Conservation (phyloP, 2,797 vertebrate species). For the Hoplostethus atlanticus region DNA sequence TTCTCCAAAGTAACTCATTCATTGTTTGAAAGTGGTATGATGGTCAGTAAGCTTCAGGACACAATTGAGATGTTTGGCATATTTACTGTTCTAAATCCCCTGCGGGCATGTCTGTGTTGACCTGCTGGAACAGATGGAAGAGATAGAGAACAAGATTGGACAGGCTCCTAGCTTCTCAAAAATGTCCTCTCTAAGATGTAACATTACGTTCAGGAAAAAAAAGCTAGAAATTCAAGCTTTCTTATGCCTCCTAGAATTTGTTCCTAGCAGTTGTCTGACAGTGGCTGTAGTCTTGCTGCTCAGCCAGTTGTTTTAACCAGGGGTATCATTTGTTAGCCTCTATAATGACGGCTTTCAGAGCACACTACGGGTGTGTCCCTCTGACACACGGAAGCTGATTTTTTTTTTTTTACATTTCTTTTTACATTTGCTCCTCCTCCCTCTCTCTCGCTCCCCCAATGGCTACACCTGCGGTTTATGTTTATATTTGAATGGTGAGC, state of each 20-base stretch:
- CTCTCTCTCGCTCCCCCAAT: conserved; percentile 22
- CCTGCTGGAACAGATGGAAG: conserved; percentile 53
- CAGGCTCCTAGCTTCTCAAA: conserved; percentile 47
- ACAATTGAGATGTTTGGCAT: conserved; percentile 57
- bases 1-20: background rate
- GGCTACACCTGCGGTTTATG: conserved; percentile 63
- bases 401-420: conserved; percentile 60
- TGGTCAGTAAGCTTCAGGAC: conserved; percentile 32
- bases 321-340: conserved; percentile 82
- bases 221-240: conserved; percentile 26
- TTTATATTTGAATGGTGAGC: conserved; percentile 64
- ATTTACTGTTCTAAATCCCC: conserved; percentile 32
- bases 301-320: conserved; percentile 73
- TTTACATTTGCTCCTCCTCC: conserved; percentile 62
- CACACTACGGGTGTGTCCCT: conserved; percentile 83
- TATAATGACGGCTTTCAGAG: conserved; percentile 83
- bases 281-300: conserved; percentile 56
- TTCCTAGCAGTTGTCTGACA: conserved; percentile 44
- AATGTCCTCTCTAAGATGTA: conserved; percentile 24
- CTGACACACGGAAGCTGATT: conserved; percentile 74
- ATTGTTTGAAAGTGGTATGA: background rate
- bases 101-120: conserved; percentile 58
- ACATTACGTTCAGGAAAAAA: background rate
- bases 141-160: conserved; percentile 63
- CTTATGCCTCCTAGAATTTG: conserved; percentile 41